A percentile compares a stretch with the other conserved stretches of the same genome.
Evolutionary conservation across 2,797 vertebrate genomes (phyloP).

Genomic region (Adrianichthys oophorus): DNA sequence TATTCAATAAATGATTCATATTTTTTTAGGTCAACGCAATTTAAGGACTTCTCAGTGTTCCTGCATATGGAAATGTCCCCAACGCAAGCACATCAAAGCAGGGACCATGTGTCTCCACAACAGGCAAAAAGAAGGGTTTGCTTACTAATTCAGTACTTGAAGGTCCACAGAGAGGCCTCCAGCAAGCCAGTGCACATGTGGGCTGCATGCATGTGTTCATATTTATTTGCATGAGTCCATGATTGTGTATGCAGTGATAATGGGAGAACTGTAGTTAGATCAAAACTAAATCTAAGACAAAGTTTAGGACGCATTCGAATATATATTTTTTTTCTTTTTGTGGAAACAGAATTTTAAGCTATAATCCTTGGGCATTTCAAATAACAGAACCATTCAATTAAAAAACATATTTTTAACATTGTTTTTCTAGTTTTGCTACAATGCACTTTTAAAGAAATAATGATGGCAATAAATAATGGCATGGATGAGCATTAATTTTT

Average conservation of each 20-base stretch:
- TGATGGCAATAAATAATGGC: neutral
- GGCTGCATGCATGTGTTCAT: constrained; percentile 3
- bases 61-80: constrained; percentile 53
- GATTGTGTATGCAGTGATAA: constrained; percentile 8
- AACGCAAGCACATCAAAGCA: constrained; percentile 61
- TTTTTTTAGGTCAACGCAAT: constrained; percentile 39
- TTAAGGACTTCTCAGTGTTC: constrained; percentile 38
- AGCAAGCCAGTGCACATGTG: constrained; percentile 9
- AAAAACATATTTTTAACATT: constrained; percentile 13
- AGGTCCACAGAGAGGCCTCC: constrained; percentile 47
- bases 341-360: constrained; percentile 5
- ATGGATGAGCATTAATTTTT: constrained; percentile 7
- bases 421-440: constrained; percentile 24
- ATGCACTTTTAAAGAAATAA: neutral
- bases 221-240: constrained; percentile 33
- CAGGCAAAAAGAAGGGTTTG: constrained; percentile 55
- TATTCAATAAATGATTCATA: neutral
- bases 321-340: too few species aligned
- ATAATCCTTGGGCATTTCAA: constrained; percentile 32
- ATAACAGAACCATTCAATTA: constrained; percentile 15
- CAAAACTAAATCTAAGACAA: constrained; percentile 18
- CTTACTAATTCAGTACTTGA: constrained; percentile 61
- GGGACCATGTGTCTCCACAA: constrained; percentile 54
- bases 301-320: too few species aligned
- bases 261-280: constrained; percentile 6